Conservation (phyloP, 2,888 invertebrate species). For the Antitype chi region DNA sequence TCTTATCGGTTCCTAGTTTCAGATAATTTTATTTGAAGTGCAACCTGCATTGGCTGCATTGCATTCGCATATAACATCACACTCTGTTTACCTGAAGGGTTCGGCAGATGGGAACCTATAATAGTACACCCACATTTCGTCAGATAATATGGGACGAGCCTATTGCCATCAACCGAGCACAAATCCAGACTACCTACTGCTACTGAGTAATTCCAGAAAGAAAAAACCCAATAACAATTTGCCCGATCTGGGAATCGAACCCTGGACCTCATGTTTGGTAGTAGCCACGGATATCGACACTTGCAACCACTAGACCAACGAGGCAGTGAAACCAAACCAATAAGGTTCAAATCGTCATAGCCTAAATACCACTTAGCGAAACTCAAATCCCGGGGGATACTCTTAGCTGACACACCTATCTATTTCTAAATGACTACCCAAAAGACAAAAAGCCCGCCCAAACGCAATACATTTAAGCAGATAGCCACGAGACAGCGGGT, state of each 20-base stretch:
- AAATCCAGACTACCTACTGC: too few relatives aligned
- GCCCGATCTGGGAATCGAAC: too few relatives aligned
- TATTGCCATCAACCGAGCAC: too few relatives aligned
- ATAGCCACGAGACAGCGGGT: slow-evolving; percentile 74
- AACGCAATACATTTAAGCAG: slow-evolving; percentile 57
- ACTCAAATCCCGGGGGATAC: slow-evolving; percentile 3
- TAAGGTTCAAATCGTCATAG: slow-evolving; percentile 13
- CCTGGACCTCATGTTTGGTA: too few relatives aligned
- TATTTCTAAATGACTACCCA: slow-evolving; percentile 27
- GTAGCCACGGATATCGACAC: too few relatives aligned
- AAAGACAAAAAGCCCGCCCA: slow-evolving; percentile 38
- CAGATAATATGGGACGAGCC: too few relatives aligned
- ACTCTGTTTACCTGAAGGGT: too few relatives aligned
- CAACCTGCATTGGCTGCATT: neutral
- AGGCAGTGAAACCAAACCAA: neutral
- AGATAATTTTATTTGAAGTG: slow-evolving; percentile 18
- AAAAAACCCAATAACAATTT: too few relatives aligned
- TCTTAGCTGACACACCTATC: slow-evolving; percentile 33
- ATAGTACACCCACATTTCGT: too few relatives aligned
- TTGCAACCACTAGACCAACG: too few relatives aligned
- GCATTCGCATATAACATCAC: neutral
- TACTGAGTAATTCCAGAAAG: too few relatives aligned
- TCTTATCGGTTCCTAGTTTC: slow-evolving; percentile 29
- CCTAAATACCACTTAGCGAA: neutral
- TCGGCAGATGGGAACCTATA: too few relatives aligned